A percentile compares a stretch with the other conserved stretches of the same genome.
Conservation (phyloP, 2,797 vertebrate genomes). For the Poliocrania exsul region DNA sequence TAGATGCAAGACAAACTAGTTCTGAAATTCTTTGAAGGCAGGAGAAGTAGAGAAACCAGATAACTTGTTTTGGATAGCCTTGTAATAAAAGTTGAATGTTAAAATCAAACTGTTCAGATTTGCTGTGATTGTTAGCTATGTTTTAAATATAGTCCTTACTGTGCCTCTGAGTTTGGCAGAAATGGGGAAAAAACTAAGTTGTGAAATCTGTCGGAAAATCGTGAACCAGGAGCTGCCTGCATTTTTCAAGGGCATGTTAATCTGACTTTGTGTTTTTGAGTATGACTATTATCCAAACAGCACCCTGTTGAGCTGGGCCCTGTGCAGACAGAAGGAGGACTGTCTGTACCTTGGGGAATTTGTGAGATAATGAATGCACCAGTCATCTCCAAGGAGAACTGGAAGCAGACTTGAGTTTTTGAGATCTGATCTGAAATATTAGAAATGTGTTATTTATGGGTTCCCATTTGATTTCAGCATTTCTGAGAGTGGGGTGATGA, state of each 20-base stretch:
- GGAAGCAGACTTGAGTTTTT: background rate
- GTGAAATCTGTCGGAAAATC: slow-evolving; percentile 38
- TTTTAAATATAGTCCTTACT: slow-evolving; percentile 40
- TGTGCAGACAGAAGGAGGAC: background rate
- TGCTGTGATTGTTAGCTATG: background rate
- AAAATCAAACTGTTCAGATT: background rate
- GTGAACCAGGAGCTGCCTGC: background rate
- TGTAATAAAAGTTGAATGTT: background rate
- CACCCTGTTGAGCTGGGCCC: background rate
- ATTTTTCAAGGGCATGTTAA: slow-evolving; percentile 43
- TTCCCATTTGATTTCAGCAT: background rate
- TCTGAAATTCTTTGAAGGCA: background rate
- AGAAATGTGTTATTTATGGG: background rate
- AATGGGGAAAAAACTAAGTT: slow-evolving; percentile 19
- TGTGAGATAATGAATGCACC: background rate
- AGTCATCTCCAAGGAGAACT: slow-evolving; percentile 11
- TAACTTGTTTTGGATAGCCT: background rate
- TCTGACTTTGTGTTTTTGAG: background rate
- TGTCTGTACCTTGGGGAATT: slow-evolving; percentile 28
- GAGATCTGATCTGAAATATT: background rate
- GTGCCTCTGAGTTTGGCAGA: slow-evolving; percentile 20
- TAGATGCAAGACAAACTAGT: background rate
- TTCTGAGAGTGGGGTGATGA: background rate
- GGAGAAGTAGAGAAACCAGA: background rate
- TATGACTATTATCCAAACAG: background rate